Percentiles rank a stretch among this genome's conserved stretches.
Conservation (phyloP, 2,797 vertebrate genomes). For the Astyanax mexicanus region DNA sequence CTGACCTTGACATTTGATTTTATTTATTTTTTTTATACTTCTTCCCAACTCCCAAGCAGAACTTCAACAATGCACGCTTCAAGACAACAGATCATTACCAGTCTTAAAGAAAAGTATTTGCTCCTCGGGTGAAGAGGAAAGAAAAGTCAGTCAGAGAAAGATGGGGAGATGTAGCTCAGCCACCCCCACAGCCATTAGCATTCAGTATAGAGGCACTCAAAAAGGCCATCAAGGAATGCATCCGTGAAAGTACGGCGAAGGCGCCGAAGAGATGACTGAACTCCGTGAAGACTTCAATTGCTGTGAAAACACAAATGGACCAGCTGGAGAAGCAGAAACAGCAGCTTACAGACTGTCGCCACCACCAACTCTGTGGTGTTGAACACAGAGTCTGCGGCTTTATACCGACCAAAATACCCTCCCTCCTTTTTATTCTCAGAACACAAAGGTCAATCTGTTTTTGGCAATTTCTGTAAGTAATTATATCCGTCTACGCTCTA, state of each 20-base stretch:
- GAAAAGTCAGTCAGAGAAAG: not conserved
- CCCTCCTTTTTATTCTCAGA: not conserved
- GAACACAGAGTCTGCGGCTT: not conserved
- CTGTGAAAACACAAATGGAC: constrained; percentile 16
- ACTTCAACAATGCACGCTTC: not conserved
- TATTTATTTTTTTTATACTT: constrained; percentile 17
- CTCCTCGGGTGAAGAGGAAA: not conserved
- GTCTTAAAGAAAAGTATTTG: constrained; percentile 31
- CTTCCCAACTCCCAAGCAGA: not conserved
- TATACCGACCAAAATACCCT: not conserved
- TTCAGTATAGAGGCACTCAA: constrained; percentile 1
- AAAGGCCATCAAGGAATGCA: constrained; percentile 9
- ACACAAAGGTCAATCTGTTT: constrained; percentile 11
- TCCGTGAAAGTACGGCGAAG: constrained; percentile 3
- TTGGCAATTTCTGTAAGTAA: constrained; percentile 10
- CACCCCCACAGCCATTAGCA: constrained; percentile 7
- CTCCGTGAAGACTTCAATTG: constrained; percentile 5
- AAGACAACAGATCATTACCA: constrained; percentile 2
- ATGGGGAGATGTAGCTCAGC: not conserved
- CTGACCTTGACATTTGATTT: constrained; percentile 22
- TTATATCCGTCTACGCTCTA: not conserved
- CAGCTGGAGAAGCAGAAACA: not conserved
- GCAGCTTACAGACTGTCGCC: not conserved
- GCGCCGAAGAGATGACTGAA: not conserved
- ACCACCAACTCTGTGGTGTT: not conserved